These are phyloP conservation scores for Dendrolimus punctatus DNA, from an alignment of 1,140 invertebrate genomes.

Conservation along the genomic window DNA sequence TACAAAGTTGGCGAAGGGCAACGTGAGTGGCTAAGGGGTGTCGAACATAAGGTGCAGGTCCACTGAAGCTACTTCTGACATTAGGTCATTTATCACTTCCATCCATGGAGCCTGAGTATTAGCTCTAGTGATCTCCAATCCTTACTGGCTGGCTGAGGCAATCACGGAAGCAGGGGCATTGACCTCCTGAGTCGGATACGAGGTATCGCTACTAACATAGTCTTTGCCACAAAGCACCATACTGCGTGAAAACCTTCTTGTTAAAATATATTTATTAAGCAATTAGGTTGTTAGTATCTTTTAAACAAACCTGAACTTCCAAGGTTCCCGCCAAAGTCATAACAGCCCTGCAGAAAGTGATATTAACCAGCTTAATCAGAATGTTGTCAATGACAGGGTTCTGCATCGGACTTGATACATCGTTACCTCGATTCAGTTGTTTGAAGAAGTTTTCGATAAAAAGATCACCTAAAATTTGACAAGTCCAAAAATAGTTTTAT, in stretches of 20 bases:
- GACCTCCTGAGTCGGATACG: too few relatives aligned
- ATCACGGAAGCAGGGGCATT: too few relatives aligned
- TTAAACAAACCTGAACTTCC: constrained; percentile 76
- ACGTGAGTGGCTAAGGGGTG: too few relatives aligned
- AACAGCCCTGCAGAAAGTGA: constrained; percentile 80
- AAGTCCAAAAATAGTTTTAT: background rate
- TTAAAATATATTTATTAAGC: background rate
- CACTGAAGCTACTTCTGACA: too few relatives aligned
- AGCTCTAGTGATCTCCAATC: too few relatives aligned
- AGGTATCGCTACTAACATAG: too few relatives aligned
- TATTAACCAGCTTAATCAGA: constrained; percentile 77
- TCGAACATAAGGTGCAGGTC: too few relatives aligned
- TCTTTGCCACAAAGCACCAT: background rate
- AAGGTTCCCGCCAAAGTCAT: constrained; percentile 80
- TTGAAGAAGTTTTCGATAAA: constrained; percentile 88
- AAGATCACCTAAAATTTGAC: constrained; percentile 74
- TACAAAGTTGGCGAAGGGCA: too few relatives aligned
- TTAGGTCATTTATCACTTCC: too few relatives aligned
- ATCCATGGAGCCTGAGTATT: too few relatives aligned
- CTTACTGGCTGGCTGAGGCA: too few relatives aligned
- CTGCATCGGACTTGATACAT: constrained; percentile 33
- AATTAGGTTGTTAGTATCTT: background rate
- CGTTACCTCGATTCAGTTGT: constrained; percentile 59
- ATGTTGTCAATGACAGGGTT: constrained; percentile 79
- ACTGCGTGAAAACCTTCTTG: background rate